phyloP scores from a whole-genome alignment of 1,140 invertebrate species.

The Mizuhopecten yessoensis region DNA sequence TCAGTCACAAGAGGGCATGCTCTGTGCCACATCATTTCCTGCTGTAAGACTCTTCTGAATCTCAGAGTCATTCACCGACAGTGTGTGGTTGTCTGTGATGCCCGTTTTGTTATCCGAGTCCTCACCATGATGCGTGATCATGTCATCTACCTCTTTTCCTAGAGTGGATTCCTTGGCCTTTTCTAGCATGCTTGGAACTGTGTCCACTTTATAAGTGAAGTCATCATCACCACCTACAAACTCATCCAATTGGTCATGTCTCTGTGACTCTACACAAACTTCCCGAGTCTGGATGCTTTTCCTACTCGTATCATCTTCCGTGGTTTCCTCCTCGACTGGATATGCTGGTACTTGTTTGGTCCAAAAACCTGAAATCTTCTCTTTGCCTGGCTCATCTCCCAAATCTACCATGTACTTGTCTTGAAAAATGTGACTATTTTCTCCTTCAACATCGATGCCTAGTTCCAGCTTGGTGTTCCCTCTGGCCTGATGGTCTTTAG shows the following conservation, averaged over 20 bases:
- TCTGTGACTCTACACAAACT: not conserved
- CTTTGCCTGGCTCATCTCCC: too few relatives aligned
- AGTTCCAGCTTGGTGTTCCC: too few relatives aligned
- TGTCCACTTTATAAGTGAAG: not conserved
- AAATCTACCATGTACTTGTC: too few relatives aligned
- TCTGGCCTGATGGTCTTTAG: too few relatives aligned
- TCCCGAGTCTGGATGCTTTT: not conserved
- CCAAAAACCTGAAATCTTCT: not conserved
- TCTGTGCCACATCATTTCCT: not conserved
- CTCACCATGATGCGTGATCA: not conserved
- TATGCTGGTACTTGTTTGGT: too few relatives aligned
- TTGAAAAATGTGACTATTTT: not conserved
- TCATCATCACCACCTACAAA: not conserved
- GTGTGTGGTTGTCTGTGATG: not conserved
- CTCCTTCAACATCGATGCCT: not conserved
- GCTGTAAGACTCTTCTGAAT: not conserved
- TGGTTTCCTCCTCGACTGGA: too few relatives aligned
- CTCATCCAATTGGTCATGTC: not conserved
- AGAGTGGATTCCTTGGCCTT: not conserved
- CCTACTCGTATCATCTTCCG: too few relatives aligned
- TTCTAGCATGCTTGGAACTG: not conserved
- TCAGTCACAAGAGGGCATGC: not conserved
- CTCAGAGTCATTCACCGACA: too few relatives aligned
- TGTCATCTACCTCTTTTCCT: not conserved
- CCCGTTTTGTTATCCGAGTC: not conserved